Evolutionary conservation across 2,113 vertebrate genomes (phyloP).

Genomic region (Spea multiplicata): DNA sequence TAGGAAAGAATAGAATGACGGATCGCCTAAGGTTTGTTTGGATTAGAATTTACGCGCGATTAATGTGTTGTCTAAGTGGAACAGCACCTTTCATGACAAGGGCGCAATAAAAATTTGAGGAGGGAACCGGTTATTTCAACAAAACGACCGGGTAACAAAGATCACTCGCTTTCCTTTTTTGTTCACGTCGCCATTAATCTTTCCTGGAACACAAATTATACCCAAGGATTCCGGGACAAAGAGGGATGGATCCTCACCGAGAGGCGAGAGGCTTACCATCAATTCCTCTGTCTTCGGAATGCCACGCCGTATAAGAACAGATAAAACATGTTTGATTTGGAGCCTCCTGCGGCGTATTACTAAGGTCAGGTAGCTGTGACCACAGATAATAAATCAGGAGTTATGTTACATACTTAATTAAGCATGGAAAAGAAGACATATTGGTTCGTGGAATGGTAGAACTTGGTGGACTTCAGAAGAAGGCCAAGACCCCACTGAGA

Average conservation of each 20-base stretch:
- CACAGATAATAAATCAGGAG: not conserved
- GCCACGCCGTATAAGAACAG: slow-evolving; percentile 42
- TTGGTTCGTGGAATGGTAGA: too few species aligned
- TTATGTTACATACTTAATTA: too few species aligned
- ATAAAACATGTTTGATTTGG: slow-evolving; percentile 42
- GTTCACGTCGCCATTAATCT: slow-evolving; percentile 31
- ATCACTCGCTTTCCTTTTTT: slow-evolving; percentile 45
- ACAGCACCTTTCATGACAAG: too few species aligned
- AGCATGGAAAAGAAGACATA: too few species aligned
- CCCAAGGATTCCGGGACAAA: slow-evolving; percentile 40
- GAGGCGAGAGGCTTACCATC: slow-evolving; percentile 45
- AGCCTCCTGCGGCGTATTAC: slow-evolving; percentile 40
- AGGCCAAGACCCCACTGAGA: not conserved
- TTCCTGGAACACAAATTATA: slow-evolving; percentile 51
- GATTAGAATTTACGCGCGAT: not conserved
- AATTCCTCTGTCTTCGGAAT: slow-evolving; percentile 48
- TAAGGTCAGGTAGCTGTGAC: not conserved
- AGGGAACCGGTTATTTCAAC: slow-evolving; percentile 38
- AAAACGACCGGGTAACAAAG: slow-evolving; percentile 49
- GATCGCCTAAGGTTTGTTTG: too few species aligned
- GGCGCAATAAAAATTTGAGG: not conserved
- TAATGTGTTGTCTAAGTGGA: not conserved
- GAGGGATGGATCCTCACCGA: slow-evolving; percentile 43
- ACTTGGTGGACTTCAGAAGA: too few species aligned
- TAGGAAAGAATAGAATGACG: too few species aligned